These are phyloP conservation scores for Drosophila dives DNA, from an alignment of 2,888 invertebrate genomes.

Conservation along the genomic window DNA sequence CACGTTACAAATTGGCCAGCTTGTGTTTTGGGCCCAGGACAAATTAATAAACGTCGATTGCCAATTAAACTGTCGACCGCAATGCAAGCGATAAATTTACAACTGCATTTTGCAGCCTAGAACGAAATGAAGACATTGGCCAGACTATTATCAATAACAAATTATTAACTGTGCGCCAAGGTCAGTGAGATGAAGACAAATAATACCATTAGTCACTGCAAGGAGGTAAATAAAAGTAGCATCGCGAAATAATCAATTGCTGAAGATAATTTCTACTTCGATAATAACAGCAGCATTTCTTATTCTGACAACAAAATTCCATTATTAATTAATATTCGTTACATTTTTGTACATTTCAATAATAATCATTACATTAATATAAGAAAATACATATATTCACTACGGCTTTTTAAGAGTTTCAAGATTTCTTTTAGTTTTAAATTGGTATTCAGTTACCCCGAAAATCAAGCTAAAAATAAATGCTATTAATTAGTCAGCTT, in stretches of 20 bases:
- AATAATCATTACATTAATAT: neutral
- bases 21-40: slow-evolving; percentile 32
- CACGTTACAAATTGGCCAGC: slow-evolving; percentile 21
- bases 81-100: slow-evolving; percentile 73
- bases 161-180: slow-evolving; percentile 26
- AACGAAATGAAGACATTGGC: slow-evolving; percentile 68
- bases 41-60: slow-evolving; percentile 80
- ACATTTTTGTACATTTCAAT: neutral
- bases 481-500: neutral
- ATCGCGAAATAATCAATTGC: neutral
- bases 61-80: slow-evolving; percentile 78
- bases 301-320: neutral
- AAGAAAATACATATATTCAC: neutral
- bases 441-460: neutral
- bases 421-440: neutral
- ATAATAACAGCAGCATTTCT: neutral
- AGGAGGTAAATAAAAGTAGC: slow-evolving; percentile 1
- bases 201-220: slow-evolving; percentile 24
- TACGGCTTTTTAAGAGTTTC: neutral
- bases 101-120: slow-evolving; percentile 17
- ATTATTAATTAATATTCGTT: neutral
- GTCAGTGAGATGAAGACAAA: slow-evolving; percentile 39
- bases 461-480: neutral
- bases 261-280: neutral
- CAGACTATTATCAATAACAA: slow-evolving; percentile 58